Conservation (phyloP, 2,888 invertebrate genomes). For the Achlya flavicornis region DNA sequence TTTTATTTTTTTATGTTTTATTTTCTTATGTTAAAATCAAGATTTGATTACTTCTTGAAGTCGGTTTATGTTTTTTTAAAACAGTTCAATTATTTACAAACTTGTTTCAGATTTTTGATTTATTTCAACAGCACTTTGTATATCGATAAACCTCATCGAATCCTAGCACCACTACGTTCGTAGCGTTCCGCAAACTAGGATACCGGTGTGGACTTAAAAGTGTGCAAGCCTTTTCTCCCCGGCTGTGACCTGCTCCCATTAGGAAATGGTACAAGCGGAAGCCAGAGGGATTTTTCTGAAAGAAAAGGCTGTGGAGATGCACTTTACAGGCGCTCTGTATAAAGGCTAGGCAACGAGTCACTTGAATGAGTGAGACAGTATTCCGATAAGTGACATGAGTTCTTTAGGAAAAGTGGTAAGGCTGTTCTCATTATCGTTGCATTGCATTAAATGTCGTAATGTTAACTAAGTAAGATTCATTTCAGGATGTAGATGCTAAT, state of each 20-base stretch:
- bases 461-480: not conserved
- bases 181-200: not conserved
- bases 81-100: no score
- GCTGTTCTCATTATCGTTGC: no score
- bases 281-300: constrained; percentile 13
- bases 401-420: not conserved
- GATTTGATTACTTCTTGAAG: no score
- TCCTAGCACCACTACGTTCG: not conserved
- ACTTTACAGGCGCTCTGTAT: not conserved
- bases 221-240: not conserved
- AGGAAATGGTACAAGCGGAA: constrained; percentile 39
- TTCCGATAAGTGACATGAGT: not conserved
- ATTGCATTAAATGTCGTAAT: no score
- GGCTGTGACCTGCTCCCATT: constrained; percentile 39
- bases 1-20: no score
- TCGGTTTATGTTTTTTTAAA: no score
- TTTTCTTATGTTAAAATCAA: no score
- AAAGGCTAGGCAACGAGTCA: not conserved
- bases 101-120: no score
- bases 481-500: no score
- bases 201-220: not conserved
- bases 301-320: constrained; percentile 1
- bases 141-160: not conserved
- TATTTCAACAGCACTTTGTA: no score
- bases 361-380: not conserved